Evolutionary conservation across 2,113 vertebrate genomes (phyloP), one percentile per base, ranked within the genome.

Genomic region (Amphilophus citrinellus): DNA sequence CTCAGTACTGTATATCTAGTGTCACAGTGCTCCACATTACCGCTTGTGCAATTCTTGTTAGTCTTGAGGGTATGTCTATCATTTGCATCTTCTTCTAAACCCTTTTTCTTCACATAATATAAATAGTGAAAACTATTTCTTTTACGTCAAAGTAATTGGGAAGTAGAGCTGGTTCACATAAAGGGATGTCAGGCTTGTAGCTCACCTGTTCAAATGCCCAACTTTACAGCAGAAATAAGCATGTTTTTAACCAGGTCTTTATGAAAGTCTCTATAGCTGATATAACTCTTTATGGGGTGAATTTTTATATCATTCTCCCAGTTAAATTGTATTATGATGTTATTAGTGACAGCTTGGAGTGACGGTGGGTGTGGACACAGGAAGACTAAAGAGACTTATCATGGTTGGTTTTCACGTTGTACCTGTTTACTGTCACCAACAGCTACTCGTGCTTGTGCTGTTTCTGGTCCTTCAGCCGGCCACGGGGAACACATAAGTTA

Each of bases 361-460:
- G 66, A 53, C 44, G 50, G 50, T 50, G 17, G 24, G 44, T 42
- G 62, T 2, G 0, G 24, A 71, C 44, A 47, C 13, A 47, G 13
- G 13, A 32, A 47, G 11, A 15, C 42, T 68, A 18, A 2, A 50
- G 65, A 42, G 42, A 71, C 65, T 30, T 30, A 17, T 27, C 42
- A 22, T 18, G 6, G 24, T 50, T 71, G 44, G 24, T 30, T 37
- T 68, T 27, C 22, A 71, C 9, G 6, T 24, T 71, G 24, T 71
- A 50, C 42, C 50, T 71, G 66, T 18, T 71, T 44, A n/a, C 66
- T 50, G 42, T 50, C 66, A 71, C 27, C 24, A 68, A 27, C 39
- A 68, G 65, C 22, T 47, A 47, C 42, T 35, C 35, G 6, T 35
- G 35, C 35, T 35, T 35, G 35, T 7, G 35, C 1, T 35, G 9